Base-by-base conservation (phyloP, 2,113 vertebrate genomes). In the Potamarius usumacintae region DNA sequence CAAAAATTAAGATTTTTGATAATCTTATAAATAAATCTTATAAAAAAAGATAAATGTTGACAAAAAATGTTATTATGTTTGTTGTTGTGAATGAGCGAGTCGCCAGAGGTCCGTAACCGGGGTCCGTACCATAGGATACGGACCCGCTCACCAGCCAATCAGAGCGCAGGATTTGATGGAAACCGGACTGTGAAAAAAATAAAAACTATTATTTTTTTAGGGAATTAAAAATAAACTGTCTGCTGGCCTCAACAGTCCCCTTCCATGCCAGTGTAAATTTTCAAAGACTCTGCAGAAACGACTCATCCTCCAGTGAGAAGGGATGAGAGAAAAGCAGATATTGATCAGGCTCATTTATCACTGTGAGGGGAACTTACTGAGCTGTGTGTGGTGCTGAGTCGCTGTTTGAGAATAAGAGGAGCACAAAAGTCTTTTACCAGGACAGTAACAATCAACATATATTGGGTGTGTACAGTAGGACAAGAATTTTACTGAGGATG, bases 271-370 rank as follows among this genome's bases (percentile, higher is more conserved):
- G 86, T 83, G 80, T 86, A 88, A 4, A 83, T 88, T 88, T 90
- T 88, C 89, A 85, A 60, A 85, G n/a, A 88, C 71, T 81, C 84
- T 84, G 89, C 89, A 88, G 85, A 90, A 86, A 62, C 72, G 25
- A 76, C 22, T 71, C 25, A 27, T 90, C 89, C 71, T 90, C 86
- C 78, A 50, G 11, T 79, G 89, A 52, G 78, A 76, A 63, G 48
- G 81, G 74, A 76, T 76, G 65, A 90, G 82, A 83, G 89, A 90
- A 85, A 74, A 85, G 83, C 90, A 83, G 72, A 65, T 90, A 90
- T 89, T 87, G 88, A 90, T 89, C 86, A 83, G 85, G 67, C 53
- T 90, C 89, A 90, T 90, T 87, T 90, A 89, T 90, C 87, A 90
- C 82, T 62, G 85, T 58, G 74, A 20, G 80, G 74, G 79, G 80